Evolutionary conservation across 2,888 invertebrate species (phyloP), one percentile per base, ranked within the genome.

Genomic region (Stramonita haemastoma): DNA sequence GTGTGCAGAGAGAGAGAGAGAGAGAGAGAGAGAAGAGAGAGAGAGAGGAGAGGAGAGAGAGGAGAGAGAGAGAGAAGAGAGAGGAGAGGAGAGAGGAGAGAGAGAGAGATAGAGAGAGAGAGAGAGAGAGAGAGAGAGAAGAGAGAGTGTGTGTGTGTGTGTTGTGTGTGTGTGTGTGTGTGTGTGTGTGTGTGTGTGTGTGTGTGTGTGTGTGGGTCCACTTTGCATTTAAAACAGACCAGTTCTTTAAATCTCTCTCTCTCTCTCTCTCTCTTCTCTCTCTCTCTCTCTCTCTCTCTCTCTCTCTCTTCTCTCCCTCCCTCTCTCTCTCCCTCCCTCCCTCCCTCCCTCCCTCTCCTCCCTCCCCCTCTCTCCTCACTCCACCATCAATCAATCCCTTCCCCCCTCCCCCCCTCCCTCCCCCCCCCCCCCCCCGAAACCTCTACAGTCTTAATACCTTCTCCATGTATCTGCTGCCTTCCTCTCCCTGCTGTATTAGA

Each of bases 21-120:
- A 46, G 36, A 34, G 85, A 85, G 34, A 57, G 32, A 29, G 70
- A 46, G 36, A 34, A 77, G 29, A 81, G 57, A 88, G 29, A 87
- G 81, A 77, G 34, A 32, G 56, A 86, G n/a, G 29, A 34, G 36
- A 26, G 34, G n/a, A 46, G 29, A 57, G 70, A 32, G 32, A 46
- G 13, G n/a, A 70, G 73, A 66, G 66, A 60, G 66, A 46, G 22
- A 19, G 85, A 85, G 36, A 36, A 26, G 36, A 32, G 60, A 29
- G n/a, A 32, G 13, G 85, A 66, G 46, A 70, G 73, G 85, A 81
- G 34, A 70, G 26, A 29, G 70, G 77, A 36, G 46, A 77, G 60
- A 88, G 57, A 88, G 56, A 89, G 66, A 77, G 66, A n/a, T 26
- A 86, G 36, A 22, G 29, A 73, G 60, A 36, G 32, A 85, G 34